Base-by-base conservation (phyloP, 2,113 vertebrate species). In the Columba janthina region DNA sequence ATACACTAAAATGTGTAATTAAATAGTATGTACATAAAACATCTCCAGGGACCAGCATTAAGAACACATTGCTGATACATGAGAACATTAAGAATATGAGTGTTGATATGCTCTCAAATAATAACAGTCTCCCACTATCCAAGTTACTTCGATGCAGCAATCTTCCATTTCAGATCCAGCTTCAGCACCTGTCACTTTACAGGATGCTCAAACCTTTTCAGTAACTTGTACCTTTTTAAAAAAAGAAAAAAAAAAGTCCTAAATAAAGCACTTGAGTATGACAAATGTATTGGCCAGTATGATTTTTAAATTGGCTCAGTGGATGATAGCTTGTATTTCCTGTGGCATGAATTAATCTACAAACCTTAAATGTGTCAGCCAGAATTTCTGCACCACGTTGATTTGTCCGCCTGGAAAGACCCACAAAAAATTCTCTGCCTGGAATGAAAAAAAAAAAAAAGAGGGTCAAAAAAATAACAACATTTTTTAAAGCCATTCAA, bases 381-480 rank as follows among this genome's bases (percentile, higher is more conserved):
- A 99, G 97, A 96, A 99, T 99, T 98, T 99, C 99, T 50, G 99
- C 99, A 96, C 99, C 99, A 97, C 99, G 98, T 95, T 99, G 99
- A 98, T 99, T 99, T 94, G 99, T 99, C 93, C 99, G 97, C 96
- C 98, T 99, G 80, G 99, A 99, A 93, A 99, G 99, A 51, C 99
- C 99, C 96, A 99, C 99, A 50, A 99, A 99, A 97, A 99, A 99
- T 97, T 99, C 99, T 97, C 98, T 98, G 92, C 99, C 99, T 99
- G 78, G 50, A 94, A 85, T 61, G 12, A 95, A 93, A 80, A 94
- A 96, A 95, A 44, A 44, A 44, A 46, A 46, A 44, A 44, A 16
- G 38, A 95, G 88, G 34, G 24, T 14, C 21, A 74, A 70, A 91
- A 74, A 32, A 87, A 42, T 81, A 54, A 83, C 12, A 46, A 32